Percentiles rank a stretch among this genome's conserved stretches.
Conservation (phyloP, 1,140 invertebrate genomes). For the Lepidurus couesii region DNA sequence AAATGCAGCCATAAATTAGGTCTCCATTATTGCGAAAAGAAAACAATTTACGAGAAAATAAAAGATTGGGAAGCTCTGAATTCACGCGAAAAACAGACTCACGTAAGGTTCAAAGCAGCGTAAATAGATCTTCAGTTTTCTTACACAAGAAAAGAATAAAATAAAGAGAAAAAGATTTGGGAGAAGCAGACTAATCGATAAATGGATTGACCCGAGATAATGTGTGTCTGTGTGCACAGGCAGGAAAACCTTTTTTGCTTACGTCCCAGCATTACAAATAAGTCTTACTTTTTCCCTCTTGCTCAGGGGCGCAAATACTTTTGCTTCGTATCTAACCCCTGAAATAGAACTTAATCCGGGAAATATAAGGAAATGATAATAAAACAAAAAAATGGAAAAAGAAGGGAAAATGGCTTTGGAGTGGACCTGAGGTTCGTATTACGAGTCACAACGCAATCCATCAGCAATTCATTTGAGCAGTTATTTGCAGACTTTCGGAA, state of each 20-base stretch:
- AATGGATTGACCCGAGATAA: conserved; percentile 18
- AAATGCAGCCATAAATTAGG: no score
- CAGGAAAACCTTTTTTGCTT: not conserved
- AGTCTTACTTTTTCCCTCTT: not conserved
- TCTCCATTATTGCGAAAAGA: no score
- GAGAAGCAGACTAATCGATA: conserved; percentile 10
- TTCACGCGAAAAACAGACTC: no score
- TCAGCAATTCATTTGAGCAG: not conserved
- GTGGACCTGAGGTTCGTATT: not conserved
- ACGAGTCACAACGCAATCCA: not conserved
- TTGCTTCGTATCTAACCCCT: not conserved
- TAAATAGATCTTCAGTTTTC: no score
- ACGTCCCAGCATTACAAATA: not conserved
- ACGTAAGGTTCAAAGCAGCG: no score
- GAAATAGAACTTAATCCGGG: not conserved
- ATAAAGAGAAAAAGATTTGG: not conserved
- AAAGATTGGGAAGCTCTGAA: no score
- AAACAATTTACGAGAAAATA: no score
- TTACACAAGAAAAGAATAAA: no score
- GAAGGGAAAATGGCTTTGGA: not conserved
- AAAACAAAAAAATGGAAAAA: not conserved
- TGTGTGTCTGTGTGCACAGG: not conserved
- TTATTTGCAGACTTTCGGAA: not conserved
- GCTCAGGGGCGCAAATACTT: not conserved
- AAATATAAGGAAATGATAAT: not conserved